Base-by-base conservation (phyloP, 1,140 invertebrate species). In the Euura saliciscinereae region DNA sequence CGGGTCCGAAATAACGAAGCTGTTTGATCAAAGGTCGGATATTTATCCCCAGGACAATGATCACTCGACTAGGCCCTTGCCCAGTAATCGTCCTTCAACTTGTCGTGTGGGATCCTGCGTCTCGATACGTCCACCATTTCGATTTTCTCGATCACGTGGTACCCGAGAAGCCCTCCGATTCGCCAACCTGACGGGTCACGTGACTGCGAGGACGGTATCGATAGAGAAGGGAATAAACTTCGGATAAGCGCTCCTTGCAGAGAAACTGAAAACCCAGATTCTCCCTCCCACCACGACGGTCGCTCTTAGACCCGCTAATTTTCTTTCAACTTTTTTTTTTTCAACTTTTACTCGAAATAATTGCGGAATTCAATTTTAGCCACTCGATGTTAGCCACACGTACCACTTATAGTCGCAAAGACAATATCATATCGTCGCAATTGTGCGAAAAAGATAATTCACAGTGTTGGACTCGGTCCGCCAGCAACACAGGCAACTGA, bases 111-210 rank as follows among this genome's bases (percentile, higher is more conserved):
- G 82, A 83, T 83, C 82, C 81, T 85, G 83, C 83, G 80, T 84
- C 83, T 83, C 83, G 78, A 84, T 85, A 85, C 83, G 82, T 84
- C 84, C 83, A 79, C 84, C 84, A 85, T 85, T 85, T 85, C 83
- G 82, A 84, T 83, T 84, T 85, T 84, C 79, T 68, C 75, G 77
- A 72, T 85, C 84, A 85, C 84, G 81, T 85, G 84, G 76, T 65
- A 42, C 65, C 8, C 70, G 43, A 66, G 51, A 43, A 45, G 5
- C n/a, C 8, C 13, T 45, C 45, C 42, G 11, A 28, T 76, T 80
- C 76, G 79, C 74, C 45, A 65, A 5, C 28, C 10, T 10, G 1
- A 4, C 3, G 43, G 43, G 75, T 74, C 78, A 81, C 78, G 79
- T 79, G 79, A 79, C 43, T 68, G 4, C 13, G 8, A 59, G 51